Evolutionary conservation across 1,140 invertebrate genomes (phyloP), one percentile per base, ranked within the genome.

Genomic region (Rhysida immarginata): DNA sequence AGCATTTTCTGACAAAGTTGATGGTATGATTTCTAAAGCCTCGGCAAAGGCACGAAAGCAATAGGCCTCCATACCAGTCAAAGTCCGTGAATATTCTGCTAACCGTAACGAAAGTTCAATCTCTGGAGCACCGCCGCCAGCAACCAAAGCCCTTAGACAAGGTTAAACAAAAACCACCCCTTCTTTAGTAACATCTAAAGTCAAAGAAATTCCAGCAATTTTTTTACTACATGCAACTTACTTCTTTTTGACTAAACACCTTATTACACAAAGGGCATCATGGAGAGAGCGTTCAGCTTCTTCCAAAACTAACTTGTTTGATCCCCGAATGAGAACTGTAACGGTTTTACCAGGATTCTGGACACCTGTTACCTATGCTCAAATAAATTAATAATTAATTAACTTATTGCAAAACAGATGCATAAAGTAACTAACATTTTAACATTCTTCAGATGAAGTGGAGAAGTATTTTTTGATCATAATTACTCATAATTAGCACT

Each of bases 1-100:
- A 24, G 96, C 95, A 72, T 99, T 99, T 74, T 99, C 96, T n/a
- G 96, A 92, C 53, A 99, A 74, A 2, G 96, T 99, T 51, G 84
- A 95, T 1, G 96, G 96, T 67, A 99, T 89, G 2, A 99, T 83
- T 75, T 98, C 94, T 23, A 99, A 74, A 1, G 96, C 92, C 68
- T 96, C 87, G 8, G 95, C 92, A 76, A 90, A 99, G 1, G 90
- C 93, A 60, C 85, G 78, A 60, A 88, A 82, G 66, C 95, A 98
- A 69, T 97, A 97, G 49, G 94, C 87, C 69, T 96, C 87, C 44
- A 94, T 83, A 49, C 95, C 96, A 41, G 82, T 80, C 1, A 96
- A 77, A 0, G 82, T 82, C 61, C 93, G 81, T 0, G 93, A 84
- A 58, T 84, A 77, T 14, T 86, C 79, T 25, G 83, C 81, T n/a